Base-by-base conservation (phyloP, 1,140 invertebrate genomes). In the Megathymus violae region DNA sequence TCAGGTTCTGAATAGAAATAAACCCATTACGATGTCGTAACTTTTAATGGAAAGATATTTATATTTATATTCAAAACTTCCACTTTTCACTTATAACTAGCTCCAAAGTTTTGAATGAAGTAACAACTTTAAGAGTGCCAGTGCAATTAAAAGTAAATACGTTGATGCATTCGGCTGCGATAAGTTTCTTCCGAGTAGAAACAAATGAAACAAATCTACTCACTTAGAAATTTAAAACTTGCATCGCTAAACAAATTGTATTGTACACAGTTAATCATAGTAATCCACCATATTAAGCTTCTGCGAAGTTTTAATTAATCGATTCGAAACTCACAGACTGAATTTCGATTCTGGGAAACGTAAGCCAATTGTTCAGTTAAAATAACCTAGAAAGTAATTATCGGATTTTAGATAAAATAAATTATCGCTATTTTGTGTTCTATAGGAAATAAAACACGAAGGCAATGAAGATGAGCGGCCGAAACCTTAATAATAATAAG, bases 221-320 rank as follows among this genome's bases (percentile, higher is more conserved):
- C 41, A 58, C 43, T 58, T 46, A 58, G 52, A 58, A 58, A 59
- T 47, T 59, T 59, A 47, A 59, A 43, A 59, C 56, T 59, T 59
- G 56, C 56, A 59, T 59, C 56, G 43, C 56, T 47, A 59, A 47
- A 47, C 56, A 47, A 47, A 59, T 47, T 59, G 56, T 59, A 36
- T 43, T 19, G 54, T 44, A n/a, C 43, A 36, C 43, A 38, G 17
- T 47, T 59, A 59, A 38, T 47, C 17, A 16, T 43, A 47, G 56
- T 47, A 34, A 27, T 47, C 27, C 43, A 47, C 36, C 10, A 17
- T 27, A 59, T 47, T 59, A 38, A 59, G 43, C 43, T 38, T 43
- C 31, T 47, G 43, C 44, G 25, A 74, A 74, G 47, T 74, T 74
- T 71, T 71, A 71, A 75, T 75, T 68, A 75, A 71, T 71, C 61